Evolutionary conservation across 2,113 vertebrate species (phyloP).

Genomic region (Oostethus manadensis): DNA sequence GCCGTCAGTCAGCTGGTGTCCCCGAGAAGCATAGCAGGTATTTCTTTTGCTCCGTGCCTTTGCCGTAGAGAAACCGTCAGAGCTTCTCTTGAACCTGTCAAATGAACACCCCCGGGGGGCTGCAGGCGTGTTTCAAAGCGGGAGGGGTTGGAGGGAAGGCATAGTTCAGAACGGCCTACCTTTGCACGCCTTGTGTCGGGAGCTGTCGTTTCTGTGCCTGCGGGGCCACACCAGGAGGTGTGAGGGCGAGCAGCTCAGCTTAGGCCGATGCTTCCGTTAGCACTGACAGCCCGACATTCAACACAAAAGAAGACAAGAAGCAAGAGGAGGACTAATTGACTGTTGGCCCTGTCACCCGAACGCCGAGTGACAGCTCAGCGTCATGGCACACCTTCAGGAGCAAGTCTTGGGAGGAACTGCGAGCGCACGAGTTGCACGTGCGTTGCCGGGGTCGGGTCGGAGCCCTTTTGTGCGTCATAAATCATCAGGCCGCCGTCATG

Average conservation of each 20-base stretch:
- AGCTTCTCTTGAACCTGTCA: constrained; percentile 64
- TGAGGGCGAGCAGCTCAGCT: constrained; percentile 42
- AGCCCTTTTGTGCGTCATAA: constrained; percentile 72
- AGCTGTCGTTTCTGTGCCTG: constrained; percentile 55
- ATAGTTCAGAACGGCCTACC: constrained; percentile 48
- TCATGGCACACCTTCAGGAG: constrained; percentile 6
- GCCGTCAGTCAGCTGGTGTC: constrained; percentile 36
- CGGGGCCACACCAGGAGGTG: constrained; percentile 50
- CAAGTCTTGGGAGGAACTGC: neutral
- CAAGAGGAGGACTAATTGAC: constrained; percentile 57
- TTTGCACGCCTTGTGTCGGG: constrained; percentile 59
- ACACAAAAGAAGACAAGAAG: constrained; percentile 56
- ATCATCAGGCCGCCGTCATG: constrained; percentile 62
- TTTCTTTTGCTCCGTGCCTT: constrained; percentile 61
- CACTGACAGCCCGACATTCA: constrained; percentile 57
- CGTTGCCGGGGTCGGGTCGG: constrained; percentile 61
- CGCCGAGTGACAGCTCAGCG: constrained; percentile 55
- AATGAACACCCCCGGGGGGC: constrained; percentile 31
- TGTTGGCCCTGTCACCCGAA: constrained; percentile 54
- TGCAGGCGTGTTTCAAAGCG: constrained; percentile 27
- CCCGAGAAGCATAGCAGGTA: constrained; percentile 52
- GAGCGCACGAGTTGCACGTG: constrained; percentile 3
- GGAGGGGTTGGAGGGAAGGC: constrained; percentile 31
- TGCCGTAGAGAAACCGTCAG: constrained; percentile 60
- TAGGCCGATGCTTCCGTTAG: constrained; percentile 47